Base-by-base conservation (phyloP, 2,797 vertebrate species). In the Podargus strigoides region DNA sequence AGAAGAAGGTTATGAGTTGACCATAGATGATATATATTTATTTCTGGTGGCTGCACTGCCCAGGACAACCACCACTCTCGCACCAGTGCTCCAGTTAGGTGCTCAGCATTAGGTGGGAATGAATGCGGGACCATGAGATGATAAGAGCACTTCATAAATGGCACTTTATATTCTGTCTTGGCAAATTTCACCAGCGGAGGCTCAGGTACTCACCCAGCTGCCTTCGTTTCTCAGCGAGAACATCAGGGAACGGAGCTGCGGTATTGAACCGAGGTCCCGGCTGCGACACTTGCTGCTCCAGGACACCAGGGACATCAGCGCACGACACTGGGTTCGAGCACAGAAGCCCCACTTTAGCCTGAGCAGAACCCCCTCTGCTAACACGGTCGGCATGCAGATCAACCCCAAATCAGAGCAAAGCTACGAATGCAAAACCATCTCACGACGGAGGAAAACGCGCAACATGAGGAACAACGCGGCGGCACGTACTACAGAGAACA, bases 341-440 rank as follows among this genome's bases (percentile, higher is more conserved):
- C 94, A 95, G 93, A 93, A 96, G 93, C 90, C 93, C 94, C 95
- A 94, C 94, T 97, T 97, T 96, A 96, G 94, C 95, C 95, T 95
- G 90, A 97, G 94, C 94, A 96, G 94, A 94, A 95, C 90, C 94
- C 89, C 85, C 84, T 93, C 89, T 72, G 70, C 95, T 96, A 95
- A 93, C 86, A 93, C 36, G 88, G 88, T 96, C 32, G 90, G 94
- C 95, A 96, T 95, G 95, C 94, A 96, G 90, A 90, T 96, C 86
- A 90, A 95, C 90, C 95, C 95, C 89, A 89, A 92, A 96, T 36
- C 88, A 94, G 85, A 95, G 85, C 69, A 94, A 89, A 93, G 79
- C 93, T 89, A 91, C 9, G 16, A 74, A 92, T 6, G 92, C 81
- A 95, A 94, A 94, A 94, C 46, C 59, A 84, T 82, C 87, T 86